Evolutionary conservation across 2,888 invertebrate genomes (phyloP).

Genomic region (Dioctria linearis): DNA sequence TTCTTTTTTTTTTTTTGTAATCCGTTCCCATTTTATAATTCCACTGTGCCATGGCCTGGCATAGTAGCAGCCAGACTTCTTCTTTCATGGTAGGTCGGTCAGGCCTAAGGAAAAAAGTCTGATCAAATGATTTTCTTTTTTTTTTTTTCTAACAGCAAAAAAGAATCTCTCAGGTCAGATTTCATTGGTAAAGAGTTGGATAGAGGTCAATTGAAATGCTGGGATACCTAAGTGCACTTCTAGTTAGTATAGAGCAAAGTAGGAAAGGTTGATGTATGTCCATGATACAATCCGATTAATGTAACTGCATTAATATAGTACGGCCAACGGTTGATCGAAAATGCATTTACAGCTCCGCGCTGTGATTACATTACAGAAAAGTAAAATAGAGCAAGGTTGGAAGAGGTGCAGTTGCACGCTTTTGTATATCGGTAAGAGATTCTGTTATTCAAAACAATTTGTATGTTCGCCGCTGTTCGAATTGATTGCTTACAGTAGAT

Average conservation of each 20-base stretch:
- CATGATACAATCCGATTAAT: background rate
- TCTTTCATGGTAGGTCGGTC: too few species aligned
- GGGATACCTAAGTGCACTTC: background rate
- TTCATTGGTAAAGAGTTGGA: background rate
- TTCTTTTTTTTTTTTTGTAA: background rate
- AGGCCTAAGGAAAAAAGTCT: background rate
- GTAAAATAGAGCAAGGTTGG: background rate
- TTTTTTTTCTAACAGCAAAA: background rate
- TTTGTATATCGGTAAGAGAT: background rate
- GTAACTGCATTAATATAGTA: background rate
- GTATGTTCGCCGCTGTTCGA: background rate
- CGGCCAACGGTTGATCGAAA: background rate
- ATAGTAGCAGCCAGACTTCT: background rate
- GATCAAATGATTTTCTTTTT: background rate
- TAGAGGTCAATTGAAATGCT: background rate
- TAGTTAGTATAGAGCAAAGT: background rate
- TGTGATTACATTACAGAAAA: background rate
- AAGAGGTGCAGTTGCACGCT: background rate
- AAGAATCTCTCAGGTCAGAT: background rate
- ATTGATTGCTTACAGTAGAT: background rate
- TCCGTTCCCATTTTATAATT: background rate
- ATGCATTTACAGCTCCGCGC: background rate
- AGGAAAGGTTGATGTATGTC: background rate
- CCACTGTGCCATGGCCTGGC: background rate
- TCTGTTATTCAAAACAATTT: background rate